These are phyloP conservation scores for Mionectes macconnelli DNA, from an alignment of 2,113 vertebrate species.

Conservation along the genomic window DNA sequence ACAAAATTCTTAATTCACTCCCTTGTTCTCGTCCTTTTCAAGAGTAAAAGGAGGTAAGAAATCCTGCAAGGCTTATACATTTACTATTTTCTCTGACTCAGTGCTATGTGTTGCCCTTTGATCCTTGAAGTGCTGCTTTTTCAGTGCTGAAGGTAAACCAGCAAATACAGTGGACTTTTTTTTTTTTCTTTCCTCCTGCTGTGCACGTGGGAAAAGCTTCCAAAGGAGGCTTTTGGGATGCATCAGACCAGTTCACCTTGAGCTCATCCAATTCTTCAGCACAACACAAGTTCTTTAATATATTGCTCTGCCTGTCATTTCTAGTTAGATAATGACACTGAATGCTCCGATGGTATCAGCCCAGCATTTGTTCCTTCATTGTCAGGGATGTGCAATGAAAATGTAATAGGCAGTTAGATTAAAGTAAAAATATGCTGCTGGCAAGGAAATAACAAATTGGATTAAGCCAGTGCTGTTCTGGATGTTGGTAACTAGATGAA, in stretches of 20 bases:
- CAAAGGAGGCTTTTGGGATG: not conserved
- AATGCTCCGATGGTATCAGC: not conserved
- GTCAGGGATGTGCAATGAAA: not conserved
- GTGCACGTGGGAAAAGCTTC: not conserved
- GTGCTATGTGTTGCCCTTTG: not conserved
- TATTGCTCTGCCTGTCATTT: not conserved
- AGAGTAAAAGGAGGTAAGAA: not conserved
- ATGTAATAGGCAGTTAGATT: not conserved
- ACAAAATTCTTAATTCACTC: not conserved
- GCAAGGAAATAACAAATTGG: not conserved
- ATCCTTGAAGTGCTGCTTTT: not conserved
- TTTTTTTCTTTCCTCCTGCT: not conserved
- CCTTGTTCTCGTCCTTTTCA: not conserved
- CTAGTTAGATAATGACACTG: not conserved
- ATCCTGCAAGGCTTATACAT: not conserved
- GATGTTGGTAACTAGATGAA: not conserved
- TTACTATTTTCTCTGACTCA: not conserved
- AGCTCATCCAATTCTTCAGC: not conserved
- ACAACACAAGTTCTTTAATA: not conserved
- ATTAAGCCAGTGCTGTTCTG: not conserved
- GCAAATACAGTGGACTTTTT: not conserved
- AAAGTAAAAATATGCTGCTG: not conserved
- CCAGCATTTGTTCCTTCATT: not conserved
- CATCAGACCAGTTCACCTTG: not conserved
- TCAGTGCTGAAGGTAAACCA: not conserved